These are phyloP conservation scores for Griposia aprilina DNA, from an alignment of 2,888 invertebrate species.

Conservation along the genomic window DNA sequence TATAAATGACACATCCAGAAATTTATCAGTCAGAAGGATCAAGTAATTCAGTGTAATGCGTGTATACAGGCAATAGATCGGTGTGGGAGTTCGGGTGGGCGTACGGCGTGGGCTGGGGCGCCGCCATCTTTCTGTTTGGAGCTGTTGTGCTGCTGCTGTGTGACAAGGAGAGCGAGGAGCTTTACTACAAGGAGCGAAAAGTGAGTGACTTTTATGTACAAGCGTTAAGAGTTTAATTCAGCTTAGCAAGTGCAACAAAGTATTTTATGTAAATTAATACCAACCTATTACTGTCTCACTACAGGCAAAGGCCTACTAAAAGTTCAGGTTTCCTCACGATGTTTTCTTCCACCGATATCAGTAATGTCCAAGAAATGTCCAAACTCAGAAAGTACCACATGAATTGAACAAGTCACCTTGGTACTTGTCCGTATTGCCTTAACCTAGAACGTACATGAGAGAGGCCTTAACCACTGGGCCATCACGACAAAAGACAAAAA, in stretches of 20 bases:
- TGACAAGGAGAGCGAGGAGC: slow-evolving; percentile 99
- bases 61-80: slow-evolving; percentile 93
- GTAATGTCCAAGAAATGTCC: no score
- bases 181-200: slow-evolving; percentile 99
- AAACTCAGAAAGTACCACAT: no score
- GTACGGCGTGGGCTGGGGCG: slow-evolving; percentile 99
- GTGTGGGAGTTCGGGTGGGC: slow-evolving; percentile 99
- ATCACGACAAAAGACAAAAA: background rate
- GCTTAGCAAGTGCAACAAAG: background rate
- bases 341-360: background rate
- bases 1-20: background rate
- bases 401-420: background rate
- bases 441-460: background rate
- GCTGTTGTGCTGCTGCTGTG: slow-evolving; percentile 98
- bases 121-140: slow-evolving; percentile 98
- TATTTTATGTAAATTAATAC: background rate
- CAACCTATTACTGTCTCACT: background rate
- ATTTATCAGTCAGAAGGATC: background rate
- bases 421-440: background rate
- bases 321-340: background rate
- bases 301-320: background rate
- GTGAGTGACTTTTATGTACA: slow-evolving; percentile 86
- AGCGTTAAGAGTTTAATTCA: background rate
- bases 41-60: background rate
- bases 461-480: background rate